Conservation (phyloP, 2,113 vertebrate genomes). For the Microcebus jonahi region DNA sequence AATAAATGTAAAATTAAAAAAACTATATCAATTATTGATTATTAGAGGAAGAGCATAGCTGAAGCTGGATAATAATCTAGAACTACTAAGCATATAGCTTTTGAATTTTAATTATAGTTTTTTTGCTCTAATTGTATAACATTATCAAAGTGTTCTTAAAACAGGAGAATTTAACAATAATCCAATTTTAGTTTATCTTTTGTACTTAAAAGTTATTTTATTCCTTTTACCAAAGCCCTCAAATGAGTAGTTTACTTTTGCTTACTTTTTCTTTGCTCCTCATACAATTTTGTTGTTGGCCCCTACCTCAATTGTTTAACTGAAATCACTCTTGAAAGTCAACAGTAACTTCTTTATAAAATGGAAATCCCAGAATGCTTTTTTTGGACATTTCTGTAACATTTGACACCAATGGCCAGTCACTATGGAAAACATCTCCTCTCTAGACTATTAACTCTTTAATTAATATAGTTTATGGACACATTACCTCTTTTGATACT, state of each 20-base stretch:
- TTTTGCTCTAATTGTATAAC: not conserved
- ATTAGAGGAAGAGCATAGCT: not conserved
- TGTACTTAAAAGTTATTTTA: constrained; percentile 4
- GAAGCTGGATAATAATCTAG: not conserved
- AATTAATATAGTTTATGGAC: not conserved
- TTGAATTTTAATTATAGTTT: not conserved
- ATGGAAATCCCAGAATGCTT: not conserved
- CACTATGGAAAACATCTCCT: not conserved
- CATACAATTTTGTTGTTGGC: not conserved
- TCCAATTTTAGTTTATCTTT: not conserved
- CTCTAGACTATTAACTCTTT: not conserved
- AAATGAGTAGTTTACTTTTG: constrained; percentile 17
- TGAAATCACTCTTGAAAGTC: not conserved
- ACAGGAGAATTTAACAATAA: not conserved
- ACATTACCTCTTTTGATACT: not conserved
- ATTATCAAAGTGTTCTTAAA: constrained; percentile 14
- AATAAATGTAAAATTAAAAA: not conserved
- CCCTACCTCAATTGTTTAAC: not conserved
- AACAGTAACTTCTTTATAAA: not conserved
- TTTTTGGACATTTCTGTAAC: constrained; percentile 2
- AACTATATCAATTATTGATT: not conserved
- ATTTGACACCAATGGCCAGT: not conserved
- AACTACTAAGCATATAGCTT: not conserved
- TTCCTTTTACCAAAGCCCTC: constrained; percentile 14
- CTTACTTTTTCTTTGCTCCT: not conserved